Evolutionary conservation across 2,113 vertebrate genomes (phyloP).

Genomic region (Rhegmatorhina hoffmannsi): DNA sequence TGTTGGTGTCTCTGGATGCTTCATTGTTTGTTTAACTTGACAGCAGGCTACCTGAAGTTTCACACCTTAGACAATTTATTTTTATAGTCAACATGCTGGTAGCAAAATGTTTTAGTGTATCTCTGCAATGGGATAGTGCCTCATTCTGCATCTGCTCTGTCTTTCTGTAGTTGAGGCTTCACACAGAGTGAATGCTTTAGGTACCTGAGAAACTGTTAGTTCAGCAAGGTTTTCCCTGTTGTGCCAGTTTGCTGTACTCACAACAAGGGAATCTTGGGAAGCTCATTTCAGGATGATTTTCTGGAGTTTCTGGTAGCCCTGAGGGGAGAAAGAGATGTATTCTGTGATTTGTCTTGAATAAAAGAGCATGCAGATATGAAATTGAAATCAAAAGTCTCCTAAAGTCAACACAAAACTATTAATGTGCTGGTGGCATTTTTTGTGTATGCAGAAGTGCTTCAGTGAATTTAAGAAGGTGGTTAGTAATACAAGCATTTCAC

Average conservation of each 20-base stretch:
- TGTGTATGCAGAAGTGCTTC: background rate
- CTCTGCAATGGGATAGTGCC: background rate
- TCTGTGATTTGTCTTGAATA: background rate
- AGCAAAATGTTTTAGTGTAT: background rate
- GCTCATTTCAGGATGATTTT: background rate
- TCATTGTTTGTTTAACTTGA: slow-evolving; percentile 26
- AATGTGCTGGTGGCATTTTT: background rate
- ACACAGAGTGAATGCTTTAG: background rate
- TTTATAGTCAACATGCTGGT: slow-evolving; percentile 23
- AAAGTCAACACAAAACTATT: background rate
- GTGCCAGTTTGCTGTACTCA: background rate
- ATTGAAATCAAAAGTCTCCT: background rate
- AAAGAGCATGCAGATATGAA: background rate
- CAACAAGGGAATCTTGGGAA: background rate
- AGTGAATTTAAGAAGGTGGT: background rate
- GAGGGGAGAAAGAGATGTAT: background rate
- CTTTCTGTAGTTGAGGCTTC: background rate
- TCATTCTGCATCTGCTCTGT: background rate
- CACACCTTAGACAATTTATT: slow-evolving; percentile 23
- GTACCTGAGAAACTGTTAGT: background rate
- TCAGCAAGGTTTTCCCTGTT: background rate
- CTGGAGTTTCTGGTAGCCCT: background rate
- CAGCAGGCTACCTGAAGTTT: background rate
- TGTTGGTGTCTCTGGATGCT: background rate
- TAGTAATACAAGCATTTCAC: background rate